phyloP scores from a whole-genome alignment of 2,888 invertebrate species.

The Drosophila rubida region DNA sequence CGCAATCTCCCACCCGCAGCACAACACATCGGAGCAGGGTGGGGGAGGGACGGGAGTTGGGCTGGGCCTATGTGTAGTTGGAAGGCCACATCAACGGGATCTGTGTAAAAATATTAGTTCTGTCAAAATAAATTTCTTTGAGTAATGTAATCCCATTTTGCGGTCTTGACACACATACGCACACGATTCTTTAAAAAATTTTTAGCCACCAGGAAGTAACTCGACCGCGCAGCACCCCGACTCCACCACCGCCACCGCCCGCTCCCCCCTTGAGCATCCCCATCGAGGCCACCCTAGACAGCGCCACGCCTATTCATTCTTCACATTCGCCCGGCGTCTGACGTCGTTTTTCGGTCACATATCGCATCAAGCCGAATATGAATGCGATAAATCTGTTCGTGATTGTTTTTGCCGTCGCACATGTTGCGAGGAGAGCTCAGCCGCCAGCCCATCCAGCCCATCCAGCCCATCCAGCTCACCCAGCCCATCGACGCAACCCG shows the following conservation, averaged over 20 bases:
- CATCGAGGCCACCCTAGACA: neutral
- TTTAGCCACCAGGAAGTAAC: slow-evolving; percentile 36
- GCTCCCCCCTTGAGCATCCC: neutral
- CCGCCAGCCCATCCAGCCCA: neutral
- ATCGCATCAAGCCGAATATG: slow-evolving; percentile 79
- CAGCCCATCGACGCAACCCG: too few relatives aligned
- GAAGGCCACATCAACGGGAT: slow-evolving; percentile 56
- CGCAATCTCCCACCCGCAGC: slow-evolving; percentile 33
- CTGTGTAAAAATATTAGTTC: slow-evolving; percentile 82
- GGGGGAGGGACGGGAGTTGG: neutral
- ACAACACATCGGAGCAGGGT: neutral
- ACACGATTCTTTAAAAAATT: slow-evolving; percentile 49
- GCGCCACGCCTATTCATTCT: slow-evolving; percentile 47
- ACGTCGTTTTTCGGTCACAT: slow-evolving; percentile 59
- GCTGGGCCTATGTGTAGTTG: slow-evolving; percentile 2
- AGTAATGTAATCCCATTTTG: slow-evolving; percentile 84
- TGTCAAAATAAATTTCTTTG: slow-evolving; percentile 84
- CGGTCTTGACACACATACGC: slow-evolving; percentile 73
- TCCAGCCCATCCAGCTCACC: neutral
- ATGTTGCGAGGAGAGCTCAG: slow-evolving; percentile 39
- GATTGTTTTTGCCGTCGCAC: slow-evolving; percentile 81
- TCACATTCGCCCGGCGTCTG: slow-evolving; percentile 16
- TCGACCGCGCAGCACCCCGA: slow-evolving; percentile 31
- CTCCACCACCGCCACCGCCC: neutral
- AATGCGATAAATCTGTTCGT: slow-evolving; percentile 84